Conservation (phyloP, 2,797 vertebrate genomes). For the Cercopithecus hamlyni region DNA sequence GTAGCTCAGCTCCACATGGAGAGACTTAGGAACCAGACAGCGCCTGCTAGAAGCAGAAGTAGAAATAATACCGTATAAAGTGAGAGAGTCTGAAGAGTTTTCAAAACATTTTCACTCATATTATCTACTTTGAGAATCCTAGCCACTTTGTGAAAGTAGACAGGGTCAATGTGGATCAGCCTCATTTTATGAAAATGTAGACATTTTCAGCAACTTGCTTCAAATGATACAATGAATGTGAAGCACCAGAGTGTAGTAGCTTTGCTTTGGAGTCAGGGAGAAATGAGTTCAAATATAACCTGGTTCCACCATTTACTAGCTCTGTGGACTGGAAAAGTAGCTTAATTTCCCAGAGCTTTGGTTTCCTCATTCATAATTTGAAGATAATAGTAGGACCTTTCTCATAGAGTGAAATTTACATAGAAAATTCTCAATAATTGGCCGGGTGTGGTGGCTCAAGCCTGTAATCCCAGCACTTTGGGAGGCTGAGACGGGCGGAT, state of each 20-base stretch:
- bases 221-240: fast-evolving
- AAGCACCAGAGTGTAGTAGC: fast-evolving
- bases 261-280: neutral
- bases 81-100: constrained; percentile 1
- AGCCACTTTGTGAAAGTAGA: neutral
- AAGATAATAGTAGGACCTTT: neutral
- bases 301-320: no score
- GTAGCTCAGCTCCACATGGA: constrained; percentile 38
- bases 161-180: neutral
- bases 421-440: neutral
- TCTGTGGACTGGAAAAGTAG: neutral
- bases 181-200: neutral
- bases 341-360: neutral
- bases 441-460: no score
- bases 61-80: constrained; percentile 7
- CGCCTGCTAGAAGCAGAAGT: constrained; percentile 28
- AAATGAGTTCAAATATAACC: neutral
- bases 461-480: no score
- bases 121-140: neutral
- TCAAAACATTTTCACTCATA: neutral
- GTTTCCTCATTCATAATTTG: neutral
- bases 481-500: no score
- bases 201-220: neutral
- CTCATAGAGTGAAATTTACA: neutral
- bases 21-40: constrained; percentile 47